Evolutionary conservation across 1,140 invertebrate species (phyloP).

Genomic region (Stratiolaelaps scimitus): DNA sequence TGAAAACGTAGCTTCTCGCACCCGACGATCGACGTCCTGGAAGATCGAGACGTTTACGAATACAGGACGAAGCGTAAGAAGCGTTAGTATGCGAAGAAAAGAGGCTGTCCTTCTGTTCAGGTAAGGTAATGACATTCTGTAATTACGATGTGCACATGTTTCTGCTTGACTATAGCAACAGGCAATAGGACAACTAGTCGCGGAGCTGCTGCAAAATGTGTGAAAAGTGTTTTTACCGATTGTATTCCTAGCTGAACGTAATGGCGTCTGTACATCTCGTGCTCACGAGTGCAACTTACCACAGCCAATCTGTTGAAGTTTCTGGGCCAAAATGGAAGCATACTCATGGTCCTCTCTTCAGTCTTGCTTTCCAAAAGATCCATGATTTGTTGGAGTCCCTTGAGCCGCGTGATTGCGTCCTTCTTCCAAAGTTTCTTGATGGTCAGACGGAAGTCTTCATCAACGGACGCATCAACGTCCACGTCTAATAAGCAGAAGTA

Average conservation of each 20-base stretch:
- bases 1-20: conserved; percentile 4
- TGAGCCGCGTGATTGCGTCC: not conserved
- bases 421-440: conserved; percentile 13
- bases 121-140: too few species aligned
- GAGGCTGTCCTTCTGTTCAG: too few species aligned
- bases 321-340: conserved; percentile 22
- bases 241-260: too few species aligned
- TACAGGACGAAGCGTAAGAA: too few species aligned
- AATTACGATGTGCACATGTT: too few species aligned
- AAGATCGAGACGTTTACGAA: too few species aligned
- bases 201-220: too few species aligned
- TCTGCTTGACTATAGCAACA: too few species aligned
- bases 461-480: not conserved
- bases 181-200: too few species aligned
- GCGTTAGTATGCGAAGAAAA: too few species aligned
- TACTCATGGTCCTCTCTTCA: not conserved
- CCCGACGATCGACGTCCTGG: conserved; percentile 8
- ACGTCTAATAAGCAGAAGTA: not conserved
- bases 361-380: not conserved
- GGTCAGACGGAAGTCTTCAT: not conserved
- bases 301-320: conserved; percentile 14
- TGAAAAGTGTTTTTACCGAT: too few species aligned
- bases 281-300: conserved; percentile 8
- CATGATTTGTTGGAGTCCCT: conserved; percentile 10
- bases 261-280: not conserved